phyloP scores from a whole-genome alignment of 2,888 invertebrate genomes.

The Drosophila rellima region DNA sequence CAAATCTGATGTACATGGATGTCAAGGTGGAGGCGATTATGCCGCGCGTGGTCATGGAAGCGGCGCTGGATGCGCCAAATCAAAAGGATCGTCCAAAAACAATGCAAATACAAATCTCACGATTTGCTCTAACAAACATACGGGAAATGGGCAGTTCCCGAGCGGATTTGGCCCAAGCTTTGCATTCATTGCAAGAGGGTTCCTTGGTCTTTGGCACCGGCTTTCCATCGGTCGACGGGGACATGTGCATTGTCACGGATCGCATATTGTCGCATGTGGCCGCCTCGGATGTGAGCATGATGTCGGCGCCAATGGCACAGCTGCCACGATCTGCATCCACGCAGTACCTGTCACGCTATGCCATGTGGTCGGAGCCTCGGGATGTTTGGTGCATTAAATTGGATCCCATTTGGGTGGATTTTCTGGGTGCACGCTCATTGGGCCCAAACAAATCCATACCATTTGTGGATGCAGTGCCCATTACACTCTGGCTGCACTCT shows the following conservation, averaged over 20 bases:
- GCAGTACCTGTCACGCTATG: slow-evolving; percentile 85
- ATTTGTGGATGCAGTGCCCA: slow-evolving; percentile 93
- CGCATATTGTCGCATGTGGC: slow-evolving; percentile 92
- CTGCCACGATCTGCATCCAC: slow-evolving; percentile 80
- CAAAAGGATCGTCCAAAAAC: slow-evolving; percentile 95
- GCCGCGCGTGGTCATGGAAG: slow-evolving; percentile 91
- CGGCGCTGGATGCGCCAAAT: slow-evolving; percentile 90
- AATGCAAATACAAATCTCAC: slow-evolving; percentile 88
- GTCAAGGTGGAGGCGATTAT: slow-evolving; percentile 96
- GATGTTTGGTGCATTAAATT: slow-evolving; percentile 95
- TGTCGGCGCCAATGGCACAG: slow-evolving; percentile 65
- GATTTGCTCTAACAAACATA: slow-evolving; percentile 89
- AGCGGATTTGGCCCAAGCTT: slow-evolving; percentile 92
- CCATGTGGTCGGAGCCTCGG: slow-evolving; percentile 93
- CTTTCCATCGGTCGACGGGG: slow-evolving; percentile 90
- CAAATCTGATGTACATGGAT: slow-evolving; percentile 89
- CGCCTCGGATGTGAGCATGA: slow-evolving; percentile 84
- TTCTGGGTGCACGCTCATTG: slow-evolving; percentile 92
- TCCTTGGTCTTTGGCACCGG: slow-evolving; percentile 91
- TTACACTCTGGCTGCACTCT: slow-evolving; percentile 92
- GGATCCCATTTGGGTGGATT: slow-evolving; percentile 97
- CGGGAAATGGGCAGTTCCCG: slow-evolving; percentile 88
- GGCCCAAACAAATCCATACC: slow-evolving; percentile 91
- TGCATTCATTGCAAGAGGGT: slow-evolving; percentile 92
- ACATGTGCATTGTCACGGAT: slow-evolving; percentile 92